A percentile compares a stretch with the other conserved stretches of the same genome.
Conservation (phyloP, 2,113 vertebrate genomes). For the Condylura cristata region DNA sequence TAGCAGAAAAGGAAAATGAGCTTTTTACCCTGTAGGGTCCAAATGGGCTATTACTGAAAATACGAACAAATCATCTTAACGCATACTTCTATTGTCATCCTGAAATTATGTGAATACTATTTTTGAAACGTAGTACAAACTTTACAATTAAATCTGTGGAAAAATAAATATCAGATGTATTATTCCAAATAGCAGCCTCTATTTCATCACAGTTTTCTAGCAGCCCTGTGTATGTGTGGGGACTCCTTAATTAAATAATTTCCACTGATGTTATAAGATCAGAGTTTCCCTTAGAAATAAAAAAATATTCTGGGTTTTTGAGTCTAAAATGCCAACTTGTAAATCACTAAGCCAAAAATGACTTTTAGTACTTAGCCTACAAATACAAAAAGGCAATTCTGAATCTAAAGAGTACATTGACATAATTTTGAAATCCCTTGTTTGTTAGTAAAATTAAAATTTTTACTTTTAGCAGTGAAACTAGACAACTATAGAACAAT, state of each 20-base stretch:
- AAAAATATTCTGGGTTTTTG: constrained; percentile 26
- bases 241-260: constrained; percentile 9
- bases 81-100: not conserved
- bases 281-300: constrained; percentile 26
- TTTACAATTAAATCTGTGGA: constrained; percentile 32
- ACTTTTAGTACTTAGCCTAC: constrained; percentile 27
- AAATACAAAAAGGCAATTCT: not conserved
- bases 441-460: constrained; percentile 42
- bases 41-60: not conserved
- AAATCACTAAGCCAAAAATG: constrained; percentile 34
- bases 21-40: not conserved
- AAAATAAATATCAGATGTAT: not conserved
- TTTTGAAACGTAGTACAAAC: constrained; percentile 21
- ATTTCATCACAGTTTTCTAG: not conserved
- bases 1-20: not conserved
- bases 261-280: not conserved
- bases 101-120: constrained; percentile 17
- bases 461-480: constrained; percentile 52
- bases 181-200: not conserved
- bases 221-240: not conserved
- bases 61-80: not conserved
- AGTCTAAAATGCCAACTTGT: constrained; percentile 29
- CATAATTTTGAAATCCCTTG: constrained; percentile 29
- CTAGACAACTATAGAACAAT: not conserved
- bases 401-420: constrained; percentile 12